Evolutionary conservation across 2,797 vertebrate species (phyloP).

Genomic region (Limosa lapponica): DNA sequence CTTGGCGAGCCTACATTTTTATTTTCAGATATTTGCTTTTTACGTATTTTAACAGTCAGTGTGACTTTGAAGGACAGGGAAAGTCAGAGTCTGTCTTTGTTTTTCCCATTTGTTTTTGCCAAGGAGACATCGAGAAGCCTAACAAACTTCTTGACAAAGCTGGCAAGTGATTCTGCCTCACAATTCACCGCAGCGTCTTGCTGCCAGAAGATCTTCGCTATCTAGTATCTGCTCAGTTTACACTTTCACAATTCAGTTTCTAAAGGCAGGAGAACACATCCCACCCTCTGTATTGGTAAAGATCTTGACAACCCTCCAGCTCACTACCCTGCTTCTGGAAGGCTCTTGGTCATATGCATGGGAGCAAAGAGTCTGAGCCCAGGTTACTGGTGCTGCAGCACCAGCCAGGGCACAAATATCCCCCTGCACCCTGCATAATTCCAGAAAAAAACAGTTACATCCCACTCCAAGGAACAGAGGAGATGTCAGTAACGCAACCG

Average conservation of each 20-base stretch:
- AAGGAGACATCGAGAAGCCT: neutral
- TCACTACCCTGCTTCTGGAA: neutral
- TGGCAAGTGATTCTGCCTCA: neutral
- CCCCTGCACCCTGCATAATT: neutral
- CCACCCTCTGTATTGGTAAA: neutral
- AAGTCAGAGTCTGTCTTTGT: neutral
- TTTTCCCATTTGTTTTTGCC: neutral
- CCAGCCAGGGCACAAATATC: neutral
- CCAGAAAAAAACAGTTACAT: neutral
- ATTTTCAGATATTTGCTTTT: neutral
- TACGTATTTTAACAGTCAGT: neutral
- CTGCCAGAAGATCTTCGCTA: neutral
- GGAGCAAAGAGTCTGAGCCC: neutral
- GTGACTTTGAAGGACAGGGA: neutral
- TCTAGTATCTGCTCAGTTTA: neutral
- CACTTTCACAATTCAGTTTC: neutral
- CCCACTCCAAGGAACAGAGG: neutral
- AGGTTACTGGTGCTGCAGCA: neutral
- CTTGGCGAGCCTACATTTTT: accelerated
- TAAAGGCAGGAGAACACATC: neutral
- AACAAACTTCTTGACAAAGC: neutral
- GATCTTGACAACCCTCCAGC: neutral
- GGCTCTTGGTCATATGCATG: neutral
- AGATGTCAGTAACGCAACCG: neutral
- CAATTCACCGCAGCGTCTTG: accelerated